Percentiles rank a stretch among this genome's conserved stretches.
Conservation (phyloP, 2,113 vertebrate genomes). For the Trinectes maculatus region DNA sequence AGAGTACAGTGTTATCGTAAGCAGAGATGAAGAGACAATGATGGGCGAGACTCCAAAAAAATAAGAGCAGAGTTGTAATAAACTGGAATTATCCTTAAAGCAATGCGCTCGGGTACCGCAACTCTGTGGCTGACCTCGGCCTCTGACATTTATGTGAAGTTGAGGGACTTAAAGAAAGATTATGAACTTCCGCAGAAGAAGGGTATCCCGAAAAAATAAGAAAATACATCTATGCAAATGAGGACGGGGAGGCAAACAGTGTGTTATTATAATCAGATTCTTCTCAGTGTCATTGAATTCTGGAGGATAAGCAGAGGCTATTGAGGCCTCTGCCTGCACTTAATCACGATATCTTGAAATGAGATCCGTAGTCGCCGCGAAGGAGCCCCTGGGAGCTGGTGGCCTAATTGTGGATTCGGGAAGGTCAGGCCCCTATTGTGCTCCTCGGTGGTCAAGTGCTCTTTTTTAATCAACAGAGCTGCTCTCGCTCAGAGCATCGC, state of each 20-base stretch:
- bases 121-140: background rate
- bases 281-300: slow-evolving; percentile 60
- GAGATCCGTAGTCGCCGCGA: slow-evolving; percentile 33
- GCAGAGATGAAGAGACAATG: background rate
- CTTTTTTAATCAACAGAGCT: slow-evolving; percentile 72
- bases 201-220: slow-evolving; percentile 19
- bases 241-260: slow-evolving; percentile 6
- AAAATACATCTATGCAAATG: slow-evolving; percentile 46
- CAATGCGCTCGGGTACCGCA: background rate
- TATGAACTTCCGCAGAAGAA: slow-evolving; percentile 9
- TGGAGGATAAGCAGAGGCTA: slow-evolving; percentile 59
- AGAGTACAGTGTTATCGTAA: background rate
- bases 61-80: background rate
- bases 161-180: background rate
- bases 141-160: background rate
- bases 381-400: slow-evolving; percentile 52
- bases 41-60: background rate
- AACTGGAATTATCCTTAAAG: background rate
- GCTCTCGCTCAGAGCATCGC: slow-evolving; percentile 43
- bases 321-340: slow-evolving; percentile 63
- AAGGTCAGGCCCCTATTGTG: slow-evolving; percentile 77
- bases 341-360: slow-evolving; percentile 69
- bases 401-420: slow-evolving; percentile 54
- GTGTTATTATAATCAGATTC: slow-evolving; percentile 73
- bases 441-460: slow-evolving; percentile 67